These are phyloP conservation scores for Pangasianodon gigas DNA, from an alignment of 2,113 vertebrate species.

Conservation along the genomic window DNA sequence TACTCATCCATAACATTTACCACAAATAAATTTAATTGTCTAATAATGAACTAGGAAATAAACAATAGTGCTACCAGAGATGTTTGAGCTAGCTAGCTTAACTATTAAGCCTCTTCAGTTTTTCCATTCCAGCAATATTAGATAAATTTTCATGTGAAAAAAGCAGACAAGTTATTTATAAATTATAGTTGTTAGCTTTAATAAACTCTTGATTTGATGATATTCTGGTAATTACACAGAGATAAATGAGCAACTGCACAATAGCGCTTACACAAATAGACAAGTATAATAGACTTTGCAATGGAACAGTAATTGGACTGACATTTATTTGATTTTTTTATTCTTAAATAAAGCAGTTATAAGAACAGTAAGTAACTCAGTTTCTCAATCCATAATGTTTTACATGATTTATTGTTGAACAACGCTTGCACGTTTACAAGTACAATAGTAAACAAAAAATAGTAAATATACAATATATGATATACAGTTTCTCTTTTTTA, in stretches of 20 bases:
- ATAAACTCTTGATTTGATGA: neutral
- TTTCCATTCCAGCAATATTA: neutral
- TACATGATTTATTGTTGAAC: neutral
- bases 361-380: neutral
- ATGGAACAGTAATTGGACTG: neutral
- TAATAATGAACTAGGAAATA: neutral
- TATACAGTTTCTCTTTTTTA: neutral
- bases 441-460: neutral
- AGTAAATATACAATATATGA: neutral
- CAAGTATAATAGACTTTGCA: neutral
- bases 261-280: neutral
- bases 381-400: neutral
- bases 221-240: neutral
- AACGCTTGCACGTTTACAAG: neutral
- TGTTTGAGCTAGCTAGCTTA: neutral
- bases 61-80: neutral
- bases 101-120: neutral
- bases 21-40: neutral
- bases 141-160: neutral
- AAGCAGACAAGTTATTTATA: neutral
- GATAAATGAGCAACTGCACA: neutral
- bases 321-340: neutral
- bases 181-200: neutral
- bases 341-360: neutral
- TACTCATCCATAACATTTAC: neutral